Evolutionary conservation across 2,797 vertebrate species (phyloP).

Genomic region (Otolemur crassicaudatus): DNA sequence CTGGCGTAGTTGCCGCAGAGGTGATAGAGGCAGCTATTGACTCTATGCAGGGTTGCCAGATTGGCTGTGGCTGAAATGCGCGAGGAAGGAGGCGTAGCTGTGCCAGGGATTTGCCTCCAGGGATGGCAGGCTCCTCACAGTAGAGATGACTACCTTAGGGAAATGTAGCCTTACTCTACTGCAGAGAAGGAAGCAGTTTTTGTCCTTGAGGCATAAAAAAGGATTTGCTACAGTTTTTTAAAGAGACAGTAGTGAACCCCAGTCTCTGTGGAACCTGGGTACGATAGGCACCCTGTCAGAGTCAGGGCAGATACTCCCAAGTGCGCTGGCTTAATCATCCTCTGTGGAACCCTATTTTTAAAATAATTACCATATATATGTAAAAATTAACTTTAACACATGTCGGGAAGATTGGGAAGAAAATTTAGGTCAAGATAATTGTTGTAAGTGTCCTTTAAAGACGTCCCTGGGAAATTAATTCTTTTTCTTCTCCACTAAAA

Average conservation of each 20-base stretch:
- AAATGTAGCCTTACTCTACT: background rate
- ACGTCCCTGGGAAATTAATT: background rate
- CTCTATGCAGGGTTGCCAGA: background rate
- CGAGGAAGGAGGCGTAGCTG: background rate
- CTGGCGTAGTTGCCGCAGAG: background rate
- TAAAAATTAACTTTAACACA: background rate
- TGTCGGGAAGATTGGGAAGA: background rate
- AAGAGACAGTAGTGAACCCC: background rate
- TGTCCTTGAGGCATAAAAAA: background rate
- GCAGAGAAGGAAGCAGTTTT: background rate
- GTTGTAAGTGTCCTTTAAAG: background rate
- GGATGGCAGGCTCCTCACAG: background rate
- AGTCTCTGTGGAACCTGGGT: background rate
- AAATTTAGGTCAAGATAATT: conserved; percentile 13
- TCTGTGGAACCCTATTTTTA: background rate
- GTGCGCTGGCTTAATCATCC: background rate
- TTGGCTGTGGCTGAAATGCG: background rate
- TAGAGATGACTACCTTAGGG: background rate
- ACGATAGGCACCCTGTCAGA: background rate
- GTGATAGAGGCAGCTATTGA: background rate
- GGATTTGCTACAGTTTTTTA: background rate
- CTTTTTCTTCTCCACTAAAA: background rate
- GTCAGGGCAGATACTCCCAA: background rate
- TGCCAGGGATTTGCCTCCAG: background rate
- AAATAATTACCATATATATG: background rate